phyloP scores from a whole-genome alignment of 37 sponge, comb jelly and placozoan species.

The Oopsacas minuta region DNA sequence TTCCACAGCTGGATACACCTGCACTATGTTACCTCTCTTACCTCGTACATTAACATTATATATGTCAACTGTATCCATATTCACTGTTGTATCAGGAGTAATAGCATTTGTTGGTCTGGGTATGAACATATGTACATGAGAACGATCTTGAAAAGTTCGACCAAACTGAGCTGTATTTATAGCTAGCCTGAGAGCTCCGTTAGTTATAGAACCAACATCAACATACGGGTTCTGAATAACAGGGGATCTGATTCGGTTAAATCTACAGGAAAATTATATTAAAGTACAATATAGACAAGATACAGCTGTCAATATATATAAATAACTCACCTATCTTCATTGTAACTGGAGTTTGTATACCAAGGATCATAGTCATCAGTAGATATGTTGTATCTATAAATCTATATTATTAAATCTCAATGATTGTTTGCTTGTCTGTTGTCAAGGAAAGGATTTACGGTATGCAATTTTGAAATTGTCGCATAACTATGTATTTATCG shows the following conservation, averaged over 20 bases:
- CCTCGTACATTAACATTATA: slow-evolving; percentile 92
- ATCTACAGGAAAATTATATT: slow-evolving; percentile 21
- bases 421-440: too few species aligned
- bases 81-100: neutral
- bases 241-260: slow-evolving; percentile 49
- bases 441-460: too few species aligned
- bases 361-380: slow-evolving; percentile 97
- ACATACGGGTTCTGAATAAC: slow-evolving; percentile 79
- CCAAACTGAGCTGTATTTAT: slow-evolving; percentile 96
- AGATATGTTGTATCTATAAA: slow-evolving; percentile 97
- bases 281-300: neutral
- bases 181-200: slow-evolving; percentile 75
- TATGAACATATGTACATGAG: slow-evolving; percentile 43
- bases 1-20: slow-evolving; percentile 85
- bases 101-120: slow-evolving; percentile 24
- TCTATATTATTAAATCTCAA: too few species aligned
- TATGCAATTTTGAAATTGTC: too few species aligned
- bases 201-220: slow-evolving; percentile 64
- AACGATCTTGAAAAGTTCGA: slow-evolving; percentile 88
- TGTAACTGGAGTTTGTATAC: slow-evolving; percentile 53
- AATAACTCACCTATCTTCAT: slow-evolving; percentile 52
- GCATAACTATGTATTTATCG: too few species aligned
- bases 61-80: slow-evolving; percentile 25
- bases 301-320: neutral
- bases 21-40: slow-evolving; percentile 97